A percentile compares a stretch with the other conserved stretches of the same genome.
Evolutionary conservation across 2,797 vertebrate species (phyloP).

Genomic region (Prionace glauca): DNA sequence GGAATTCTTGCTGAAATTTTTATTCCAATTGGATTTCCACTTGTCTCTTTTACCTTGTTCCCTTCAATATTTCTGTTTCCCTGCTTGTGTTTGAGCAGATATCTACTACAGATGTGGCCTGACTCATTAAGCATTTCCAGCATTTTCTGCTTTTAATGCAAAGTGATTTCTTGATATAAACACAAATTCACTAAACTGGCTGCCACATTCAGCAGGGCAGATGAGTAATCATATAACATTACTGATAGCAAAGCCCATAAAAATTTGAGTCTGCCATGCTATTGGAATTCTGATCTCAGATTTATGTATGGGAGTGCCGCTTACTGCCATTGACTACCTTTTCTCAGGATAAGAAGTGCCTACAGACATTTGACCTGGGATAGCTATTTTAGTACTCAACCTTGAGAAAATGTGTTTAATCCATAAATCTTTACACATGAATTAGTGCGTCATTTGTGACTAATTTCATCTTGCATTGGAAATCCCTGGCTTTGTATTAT

Average conservation of each 20-base stretch:
- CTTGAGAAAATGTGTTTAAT: conserved; percentile 23
- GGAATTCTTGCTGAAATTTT: background rate
- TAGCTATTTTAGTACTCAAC: background rate
- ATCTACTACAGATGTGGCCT: background rate
- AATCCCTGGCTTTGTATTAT: background rate
- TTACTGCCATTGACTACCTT: background rate
- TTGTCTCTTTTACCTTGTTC: background rate
- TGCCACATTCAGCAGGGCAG: background rate
- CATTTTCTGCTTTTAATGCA: background rate
- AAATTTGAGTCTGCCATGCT: background rate
- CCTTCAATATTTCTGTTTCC: background rate
- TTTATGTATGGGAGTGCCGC: background rate
- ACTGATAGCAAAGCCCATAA: background rate
- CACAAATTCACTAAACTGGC: background rate
- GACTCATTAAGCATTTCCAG: background rate
- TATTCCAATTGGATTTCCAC: background rate
- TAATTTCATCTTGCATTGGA: conserved; percentile 1
- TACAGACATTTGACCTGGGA: background rate
- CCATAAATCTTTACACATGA: conserved; percentile 23
- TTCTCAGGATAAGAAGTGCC: background rate
- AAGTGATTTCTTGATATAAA: background rate
- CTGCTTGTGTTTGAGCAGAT: background rate
- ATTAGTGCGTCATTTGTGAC: background rate
- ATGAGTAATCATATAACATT: background rate
- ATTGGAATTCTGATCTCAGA: background rate